Conservation (phyloP, 2,113 vertebrate species). For the Etheostoma spectabile region DNA sequence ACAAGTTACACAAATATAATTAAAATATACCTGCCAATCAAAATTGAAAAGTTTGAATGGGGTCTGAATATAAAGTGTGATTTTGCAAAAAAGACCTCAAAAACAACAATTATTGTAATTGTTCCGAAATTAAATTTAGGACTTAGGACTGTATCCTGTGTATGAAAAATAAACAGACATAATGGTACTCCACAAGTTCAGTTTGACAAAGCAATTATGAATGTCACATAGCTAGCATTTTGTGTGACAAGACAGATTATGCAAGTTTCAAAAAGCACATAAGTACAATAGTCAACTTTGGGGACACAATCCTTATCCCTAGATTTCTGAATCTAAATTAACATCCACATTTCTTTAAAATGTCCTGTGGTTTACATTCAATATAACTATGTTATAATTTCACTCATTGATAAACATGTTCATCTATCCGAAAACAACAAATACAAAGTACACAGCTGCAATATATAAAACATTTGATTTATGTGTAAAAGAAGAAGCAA, state of each 20-base stretch:
- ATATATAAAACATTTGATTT: slow-evolving; percentile 55
- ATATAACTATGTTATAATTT: slow-evolving; percentile 28
- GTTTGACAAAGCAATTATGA: slow-evolving; percentile 20
- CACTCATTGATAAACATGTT: slow-evolving; percentile 27
- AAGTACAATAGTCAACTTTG: slow-evolving; percentile 17
- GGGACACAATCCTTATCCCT: slow-evolving; percentile 22
- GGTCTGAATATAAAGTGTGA: not conserved
- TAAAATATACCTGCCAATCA: not conserved
- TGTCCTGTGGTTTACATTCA: slow-evolving; percentile 47
- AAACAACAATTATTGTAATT: slow-evolving; percentile 15
- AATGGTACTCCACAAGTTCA: not conserved
- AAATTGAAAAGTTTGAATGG: not conserved
- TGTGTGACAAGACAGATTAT: not conserved
- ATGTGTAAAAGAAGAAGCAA: slow-evolving; percentile 40
- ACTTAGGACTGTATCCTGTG: slow-evolving; percentile 9
- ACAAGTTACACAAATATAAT: not conserved
- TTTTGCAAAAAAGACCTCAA: not conserved
- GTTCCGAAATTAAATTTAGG: slow-evolving; percentile 20
- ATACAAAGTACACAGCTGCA: slow-evolving; percentile 31
- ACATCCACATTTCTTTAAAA: slow-evolving; percentile 36
- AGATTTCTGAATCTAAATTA: slow-evolving; percentile 23
- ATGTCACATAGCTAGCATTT: not conserved
- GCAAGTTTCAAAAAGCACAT: not conserved
- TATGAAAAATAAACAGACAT: not conserved
- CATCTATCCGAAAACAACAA: slow-evolving; percentile 34